Evolutionary conservation across 2,113 vertebrate genomes (phyloP).

Genomic region (Anas platyrhynchos): DNA sequence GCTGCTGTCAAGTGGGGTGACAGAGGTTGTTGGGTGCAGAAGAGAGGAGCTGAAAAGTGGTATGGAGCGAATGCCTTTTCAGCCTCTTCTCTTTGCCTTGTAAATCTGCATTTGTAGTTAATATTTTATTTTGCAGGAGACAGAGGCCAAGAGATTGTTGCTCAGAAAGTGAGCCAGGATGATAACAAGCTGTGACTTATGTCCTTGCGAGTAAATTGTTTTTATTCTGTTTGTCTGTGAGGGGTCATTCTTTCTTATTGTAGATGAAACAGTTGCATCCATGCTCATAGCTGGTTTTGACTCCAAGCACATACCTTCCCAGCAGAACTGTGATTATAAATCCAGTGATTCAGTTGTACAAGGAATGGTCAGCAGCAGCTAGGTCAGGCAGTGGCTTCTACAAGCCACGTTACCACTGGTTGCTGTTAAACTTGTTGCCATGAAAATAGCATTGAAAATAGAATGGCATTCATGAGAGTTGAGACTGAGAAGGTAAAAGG

Average conservation of each 20-base stretch:
- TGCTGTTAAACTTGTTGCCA: background rate
- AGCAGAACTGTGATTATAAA: background rate
- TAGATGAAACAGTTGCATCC: background rate
- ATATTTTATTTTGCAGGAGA: background rate
- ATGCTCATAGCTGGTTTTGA: background rate
- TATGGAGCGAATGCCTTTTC: background rate
- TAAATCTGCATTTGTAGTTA: background rate
- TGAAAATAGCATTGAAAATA: background rate
- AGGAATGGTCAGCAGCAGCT: background rate
- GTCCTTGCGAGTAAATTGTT: background rate
- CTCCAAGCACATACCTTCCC: background rate
- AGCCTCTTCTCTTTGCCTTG: background rate
- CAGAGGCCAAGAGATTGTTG: background rate
- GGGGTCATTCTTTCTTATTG: background rate
- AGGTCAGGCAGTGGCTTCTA: background rate
- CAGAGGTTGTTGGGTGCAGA: background rate
- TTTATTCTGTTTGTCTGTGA: background rate
- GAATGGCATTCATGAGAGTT: background rate
- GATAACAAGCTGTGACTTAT: background rate
- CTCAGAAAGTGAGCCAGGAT: background rate
- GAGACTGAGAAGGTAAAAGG: slow-evolving; percentile 15
- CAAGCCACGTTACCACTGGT: background rate
- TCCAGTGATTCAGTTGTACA: background rate
- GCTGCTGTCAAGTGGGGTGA: background rate
- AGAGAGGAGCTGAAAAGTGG: background rate